A percentile compares a stretch with the other conserved stretches of the same genome.
These are phyloP conservation scores for Loxodonta africana DNA, from an alignment of 2,113 vertebrate species.

Conservation along the genomic window DNA sequence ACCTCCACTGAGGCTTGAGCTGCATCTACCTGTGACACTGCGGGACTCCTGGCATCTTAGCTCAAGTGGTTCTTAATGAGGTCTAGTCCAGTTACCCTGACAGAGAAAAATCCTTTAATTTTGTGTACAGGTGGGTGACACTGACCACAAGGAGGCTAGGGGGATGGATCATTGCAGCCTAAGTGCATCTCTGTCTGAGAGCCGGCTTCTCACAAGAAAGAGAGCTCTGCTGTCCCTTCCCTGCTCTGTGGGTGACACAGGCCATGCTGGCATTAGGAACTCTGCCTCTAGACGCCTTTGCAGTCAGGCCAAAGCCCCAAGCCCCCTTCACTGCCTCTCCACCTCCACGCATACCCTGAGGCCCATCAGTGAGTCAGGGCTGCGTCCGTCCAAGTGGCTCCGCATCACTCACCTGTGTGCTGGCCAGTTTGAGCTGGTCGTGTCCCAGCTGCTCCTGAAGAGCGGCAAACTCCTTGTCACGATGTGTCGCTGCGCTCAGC, in stretches of 20 bases:
- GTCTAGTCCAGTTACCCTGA: background rate
- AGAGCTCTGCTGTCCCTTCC: background rate
- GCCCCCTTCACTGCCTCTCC: background rate
- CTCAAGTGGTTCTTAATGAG: background rate
- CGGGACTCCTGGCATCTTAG: background rate
- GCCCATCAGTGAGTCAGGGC: constrained; percentile 75
- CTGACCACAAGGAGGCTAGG: background rate
- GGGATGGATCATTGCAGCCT: background rate
- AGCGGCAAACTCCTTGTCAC: constrained; percentile 85
- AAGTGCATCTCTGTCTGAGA: background rate
- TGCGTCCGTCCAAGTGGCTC: rapidly evolving
- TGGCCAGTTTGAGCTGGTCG: constrained; percentile 86
- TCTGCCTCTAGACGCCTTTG: background rate
- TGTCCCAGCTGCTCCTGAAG: constrained; percentile 88
- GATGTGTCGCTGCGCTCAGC: constrained; percentile 80
- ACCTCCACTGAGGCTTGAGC: rapidly evolving
- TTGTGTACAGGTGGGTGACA: background rate
- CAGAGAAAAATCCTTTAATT: background rate
- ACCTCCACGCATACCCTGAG: background rate
- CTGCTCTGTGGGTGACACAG: background rate
- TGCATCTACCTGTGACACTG: background rate
- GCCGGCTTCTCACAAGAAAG: background rate
- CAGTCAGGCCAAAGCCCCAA: background rate
- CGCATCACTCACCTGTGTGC: constrained; percentile 86
- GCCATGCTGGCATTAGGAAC: background rate